Conservation (phyloP, 2,888 invertebrate genomes). For the Nomada fabriciana region DNA sequence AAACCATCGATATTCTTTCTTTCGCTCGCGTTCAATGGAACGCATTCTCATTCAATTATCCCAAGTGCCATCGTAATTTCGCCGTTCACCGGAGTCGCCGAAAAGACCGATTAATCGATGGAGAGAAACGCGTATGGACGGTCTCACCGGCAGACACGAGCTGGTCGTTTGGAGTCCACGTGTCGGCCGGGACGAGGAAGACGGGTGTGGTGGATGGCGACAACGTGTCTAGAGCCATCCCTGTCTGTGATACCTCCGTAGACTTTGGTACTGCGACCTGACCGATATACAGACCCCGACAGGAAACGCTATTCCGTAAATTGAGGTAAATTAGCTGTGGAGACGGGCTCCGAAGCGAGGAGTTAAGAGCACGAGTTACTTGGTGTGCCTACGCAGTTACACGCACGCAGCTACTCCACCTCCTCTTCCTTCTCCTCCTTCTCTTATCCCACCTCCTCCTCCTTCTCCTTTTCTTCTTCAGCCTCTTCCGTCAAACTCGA, state of each 20-base stretch:
- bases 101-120: neutral
- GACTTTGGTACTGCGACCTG: conserved; percentile 70
- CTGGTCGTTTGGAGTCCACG: conserved; percentile 37
- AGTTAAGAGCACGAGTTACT: conserved; percentile 72
- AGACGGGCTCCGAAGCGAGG: conserved; percentile 66
- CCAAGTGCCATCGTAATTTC: neutral
- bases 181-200: conserved; percentile 38
- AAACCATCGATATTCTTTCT: too few species aligned
- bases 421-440: conserved; percentile 33
- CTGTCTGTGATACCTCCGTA: conserved; percentile 50
- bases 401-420: conserved; percentile 58
- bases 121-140: neutral
- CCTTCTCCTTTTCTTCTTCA: conserved; percentile 44
- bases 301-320: conserved; percentile 82
- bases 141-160: neutral
- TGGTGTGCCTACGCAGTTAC: conserved; percentile 78
- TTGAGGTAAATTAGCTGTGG: conserved; percentile 79
- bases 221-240: conserved; percentile 67
- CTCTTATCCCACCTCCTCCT: conserved; percentile 25
- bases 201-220: conserved; percentile 62
- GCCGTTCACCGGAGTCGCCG: neutral
- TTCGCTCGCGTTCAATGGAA: too few species aligned
- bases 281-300: conserved; percentile 74
- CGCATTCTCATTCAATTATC: too few species aligned
- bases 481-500: conserved; percentile 69